Percentiles rank a stretch among this genome's conserved stretches.
Conservation (phyloP, 2,113 vertebrate species). For the Vombatus ursinus region DNA sequence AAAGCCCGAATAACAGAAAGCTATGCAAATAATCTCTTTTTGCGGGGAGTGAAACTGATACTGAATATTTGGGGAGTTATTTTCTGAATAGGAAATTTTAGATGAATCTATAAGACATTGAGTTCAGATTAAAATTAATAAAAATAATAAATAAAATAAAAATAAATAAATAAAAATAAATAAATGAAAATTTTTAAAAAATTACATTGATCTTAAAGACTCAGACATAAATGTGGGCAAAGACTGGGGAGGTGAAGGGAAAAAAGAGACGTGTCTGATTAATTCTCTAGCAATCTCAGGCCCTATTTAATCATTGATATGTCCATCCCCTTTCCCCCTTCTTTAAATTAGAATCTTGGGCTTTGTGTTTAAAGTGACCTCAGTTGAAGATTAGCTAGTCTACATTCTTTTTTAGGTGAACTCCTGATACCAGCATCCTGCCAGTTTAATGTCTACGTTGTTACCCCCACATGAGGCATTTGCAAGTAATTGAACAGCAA, state of each 20-base stretch:
- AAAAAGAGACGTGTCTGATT: neutral
- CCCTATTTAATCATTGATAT: neutral
- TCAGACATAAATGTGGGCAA: neutral
- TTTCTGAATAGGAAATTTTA: neutral
- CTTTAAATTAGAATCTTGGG: neutral
- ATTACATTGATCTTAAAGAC: neutral
- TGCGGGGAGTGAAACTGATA: neutral
- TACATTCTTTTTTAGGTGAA: neutral
- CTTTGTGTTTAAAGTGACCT: neutral
- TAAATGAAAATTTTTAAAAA: neutral
- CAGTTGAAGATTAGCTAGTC: neutral
- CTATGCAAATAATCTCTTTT: neutral
- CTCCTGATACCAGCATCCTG: neutral
- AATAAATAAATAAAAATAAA: neutral
- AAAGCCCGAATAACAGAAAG: neutral
- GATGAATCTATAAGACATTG: neutral
- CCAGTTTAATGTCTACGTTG: neutral
- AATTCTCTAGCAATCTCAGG: neutral
- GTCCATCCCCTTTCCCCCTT: neutral
- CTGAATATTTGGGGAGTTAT: neutral
- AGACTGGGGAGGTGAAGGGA: neutral
- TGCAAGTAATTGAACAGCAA: neutral
- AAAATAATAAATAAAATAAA: neutral
- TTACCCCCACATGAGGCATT: neutral
- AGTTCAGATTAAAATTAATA: neutral